Evolutionary conservation across 2,888 invertebrate species (phyloP).

Genomic region (Callinectes sapidus): DNA sequence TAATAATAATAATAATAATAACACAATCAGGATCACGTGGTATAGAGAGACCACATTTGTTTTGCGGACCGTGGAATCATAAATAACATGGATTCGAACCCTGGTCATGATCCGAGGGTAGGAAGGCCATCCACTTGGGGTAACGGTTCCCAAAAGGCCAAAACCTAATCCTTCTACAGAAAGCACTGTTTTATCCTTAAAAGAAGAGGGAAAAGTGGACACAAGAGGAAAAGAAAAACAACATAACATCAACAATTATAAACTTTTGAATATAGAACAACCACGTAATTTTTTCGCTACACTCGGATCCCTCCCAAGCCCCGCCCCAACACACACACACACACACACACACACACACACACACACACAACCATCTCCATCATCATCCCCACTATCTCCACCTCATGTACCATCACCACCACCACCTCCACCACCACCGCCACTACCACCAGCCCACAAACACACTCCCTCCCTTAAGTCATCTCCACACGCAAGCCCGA

Average conservation of each 20-base stretch:
- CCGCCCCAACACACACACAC: constrained; percentile 7
- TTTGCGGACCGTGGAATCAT: too few species aligned
- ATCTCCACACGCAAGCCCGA: not conserved
- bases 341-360: constrained; percentile 47
- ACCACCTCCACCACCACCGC: not conserved
- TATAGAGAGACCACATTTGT: too few species aligned
- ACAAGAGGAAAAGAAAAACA: too few species aligned
- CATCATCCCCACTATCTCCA: not conserved
- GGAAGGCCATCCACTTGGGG: too few species aligned
- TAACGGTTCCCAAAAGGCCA: too few species aligned
- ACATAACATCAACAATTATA: not conserved
- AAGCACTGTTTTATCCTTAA: too few species aligned
- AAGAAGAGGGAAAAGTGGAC: too few species aligned
- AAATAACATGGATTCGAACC: too few species aligned
- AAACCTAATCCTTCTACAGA: too few species aligned
- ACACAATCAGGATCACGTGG: too few species aligned
- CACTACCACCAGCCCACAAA: not conserved
- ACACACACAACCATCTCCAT: constrained; percentile 25
- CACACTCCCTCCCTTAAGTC: not conserved
- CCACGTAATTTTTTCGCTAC: not conserved
- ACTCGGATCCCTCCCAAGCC: not conserved
- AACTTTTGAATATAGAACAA: not conserved
- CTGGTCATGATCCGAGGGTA: too few species aligned
- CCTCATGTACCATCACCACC: not conserved
- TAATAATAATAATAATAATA: too few species aligned